Conservation (phyloP, 1,140 invertebrate species). For the Zaprionus camerounensis region DNA sequence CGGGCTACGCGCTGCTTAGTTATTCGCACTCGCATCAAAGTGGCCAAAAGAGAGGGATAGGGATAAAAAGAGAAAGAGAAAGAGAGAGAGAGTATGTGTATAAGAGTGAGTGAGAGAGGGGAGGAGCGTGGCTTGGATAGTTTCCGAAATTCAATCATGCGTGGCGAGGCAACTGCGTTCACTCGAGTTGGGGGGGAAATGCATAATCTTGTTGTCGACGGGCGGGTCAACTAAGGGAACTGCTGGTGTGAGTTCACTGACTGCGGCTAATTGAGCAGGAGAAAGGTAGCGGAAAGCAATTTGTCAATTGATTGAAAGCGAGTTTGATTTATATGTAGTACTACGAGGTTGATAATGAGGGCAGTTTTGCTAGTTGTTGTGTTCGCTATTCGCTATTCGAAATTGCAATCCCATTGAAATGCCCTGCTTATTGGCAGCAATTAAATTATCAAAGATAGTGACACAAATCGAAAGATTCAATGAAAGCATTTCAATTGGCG, state of each 20-base stretch:
- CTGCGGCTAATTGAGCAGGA: conserved; percentile 69
- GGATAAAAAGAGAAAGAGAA: not conserved
- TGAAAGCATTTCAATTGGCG: not conserved
- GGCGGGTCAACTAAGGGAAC: not conserved
- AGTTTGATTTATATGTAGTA: conserved; percentile 58
- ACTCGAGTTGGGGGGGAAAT: conserved; percentile 18
- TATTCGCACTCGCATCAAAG: conserved; percentile 44
- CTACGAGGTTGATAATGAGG: conserved; percentile 42
- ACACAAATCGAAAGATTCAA: not conserved
- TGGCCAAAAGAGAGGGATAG: conserved; percentile 17
- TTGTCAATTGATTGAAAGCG: conserved; percentile 79
- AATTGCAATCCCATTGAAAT: not conserved
- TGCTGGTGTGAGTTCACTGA: conserved; percentile 55
- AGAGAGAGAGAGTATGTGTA: not conserved
- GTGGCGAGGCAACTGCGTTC: conserved; percentile 7
- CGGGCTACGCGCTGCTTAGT: conserved; percentile 61
- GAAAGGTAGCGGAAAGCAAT: conserved; percentile 77
- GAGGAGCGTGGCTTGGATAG: conserved; percentile 2
- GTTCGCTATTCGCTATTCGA: not conserved
- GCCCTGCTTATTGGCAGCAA: conserved; percentile 1
- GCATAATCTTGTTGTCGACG: conserved; percentile 52
- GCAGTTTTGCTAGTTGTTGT: conserved; percentile 2
- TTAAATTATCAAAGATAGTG: conserved; percentile 9
- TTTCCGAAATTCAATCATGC: conserved; percentile 46
- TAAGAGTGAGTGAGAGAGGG: not conserved